A percentile compares a stretch with the other conserved stretches of the same genome.
These are phyloP conservation scores for Episyrphus balteatus DNA, from an alignment of 1,140 invertebrate species.

Conservation along the genomic window DNA sequence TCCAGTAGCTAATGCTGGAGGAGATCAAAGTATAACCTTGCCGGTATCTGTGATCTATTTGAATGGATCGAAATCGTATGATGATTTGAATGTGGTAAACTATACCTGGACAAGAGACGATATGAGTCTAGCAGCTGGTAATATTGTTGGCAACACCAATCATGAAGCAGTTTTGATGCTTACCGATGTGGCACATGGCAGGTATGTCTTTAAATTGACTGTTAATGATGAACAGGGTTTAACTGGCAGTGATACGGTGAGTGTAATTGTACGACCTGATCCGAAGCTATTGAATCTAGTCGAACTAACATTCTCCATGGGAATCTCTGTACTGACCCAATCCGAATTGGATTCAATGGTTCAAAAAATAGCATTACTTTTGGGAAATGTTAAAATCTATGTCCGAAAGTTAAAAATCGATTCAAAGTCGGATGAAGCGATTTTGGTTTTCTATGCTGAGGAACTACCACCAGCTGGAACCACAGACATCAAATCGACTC, in stretches of 20 bases:
- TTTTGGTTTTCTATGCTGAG: conserved; percentile 51
- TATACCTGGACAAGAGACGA: conserved; percentile 77
- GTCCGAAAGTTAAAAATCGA: conserved; percentile 51
- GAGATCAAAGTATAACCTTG: conserved; percentile 63
- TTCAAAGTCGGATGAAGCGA: conserved; percentile 45
- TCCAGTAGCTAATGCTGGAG: conserved; percentile 79
- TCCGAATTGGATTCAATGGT: conserved; percentile 41
- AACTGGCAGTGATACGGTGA: conserved; percentile 66
- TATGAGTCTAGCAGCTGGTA: conserved; percentile 72
- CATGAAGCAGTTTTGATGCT: conserved; percentile 67
- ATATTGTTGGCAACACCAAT: conserved; percentile 62
- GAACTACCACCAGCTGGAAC: conserved; percentile 2
- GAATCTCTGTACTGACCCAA: conserved; percentile 42
- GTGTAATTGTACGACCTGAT: conserved; percentile 75
- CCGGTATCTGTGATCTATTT: conserved; percentile 65
- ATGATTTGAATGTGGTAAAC: conserved; percentile 75
- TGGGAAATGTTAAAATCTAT: conserved; percentile 56
- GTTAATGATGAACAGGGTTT: conserved; percentile 84
- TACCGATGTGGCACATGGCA: conserved; percentile 71
- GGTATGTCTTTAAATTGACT: conserved; percentile 78
- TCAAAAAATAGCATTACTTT: conserved; percentile 42
- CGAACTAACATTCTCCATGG: conserved; percentile 66
- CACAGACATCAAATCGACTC: conserved; percentile 37
- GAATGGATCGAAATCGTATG: conserved; percentile 75
- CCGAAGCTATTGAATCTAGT: conserved; percentile 62